phyloP scores from a whole-genome alignment of 1,140 invertebrate genomes.

The Atta cephalotes region DNA sequence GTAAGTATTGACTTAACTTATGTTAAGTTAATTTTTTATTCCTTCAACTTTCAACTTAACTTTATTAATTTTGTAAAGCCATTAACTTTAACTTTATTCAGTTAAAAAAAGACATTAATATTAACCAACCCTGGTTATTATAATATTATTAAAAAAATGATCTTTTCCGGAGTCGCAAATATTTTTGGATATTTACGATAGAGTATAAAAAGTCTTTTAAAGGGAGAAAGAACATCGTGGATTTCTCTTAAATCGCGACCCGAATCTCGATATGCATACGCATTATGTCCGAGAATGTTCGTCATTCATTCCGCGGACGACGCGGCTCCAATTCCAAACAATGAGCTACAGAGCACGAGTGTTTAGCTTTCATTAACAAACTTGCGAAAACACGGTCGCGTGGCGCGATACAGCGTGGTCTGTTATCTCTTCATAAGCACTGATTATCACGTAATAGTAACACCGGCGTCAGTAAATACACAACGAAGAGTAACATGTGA shows the following conservation, averaged over 20 bases:
- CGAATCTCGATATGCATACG: slow-evolving; percentile 22
- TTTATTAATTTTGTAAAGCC: too few relatives aligned
- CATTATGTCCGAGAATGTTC: slow-evolving; percentile 32
- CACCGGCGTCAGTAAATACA: slow-evolving; percentile 38
- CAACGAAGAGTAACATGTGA: slow-evolving; percentile 16
- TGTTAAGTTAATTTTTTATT: too few relatives aligned
- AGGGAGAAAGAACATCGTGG: neutral
- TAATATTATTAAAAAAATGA: too few relatives aligned
- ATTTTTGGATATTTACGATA: too few relatives aligned
- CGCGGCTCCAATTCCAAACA: slow-evolving; percentile 29
- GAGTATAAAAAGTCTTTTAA: too few relatives aligned
- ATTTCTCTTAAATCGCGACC: neutral
- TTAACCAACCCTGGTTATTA: too few relatives aligned
- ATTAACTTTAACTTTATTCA: too few relatives aligned
- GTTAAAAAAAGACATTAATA: too few relatives aligned
- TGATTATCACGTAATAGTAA: slow-evolving; percentile 53
- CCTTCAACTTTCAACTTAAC: too few relatives aligned
- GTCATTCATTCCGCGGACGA: slow-evolving; percentile 23
- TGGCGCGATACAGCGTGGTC: slow-evolving; percentile 39
- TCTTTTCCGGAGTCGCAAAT: neutral
- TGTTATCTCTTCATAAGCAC: slow-evolving; percentile 49
- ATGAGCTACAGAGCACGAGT: slow-evolving; percentile 25
- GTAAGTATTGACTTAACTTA: too few relatives aligned
- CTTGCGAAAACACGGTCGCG: slow-evolving; percentile 69
- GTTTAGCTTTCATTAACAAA: slow-evolving; percentile 63